Evolutionary conservation across 2,797 vertebrate species (phyloP), one percentile per base, ranked within the genome.

Genomic region (Sebastes steindachneri): DNA sequence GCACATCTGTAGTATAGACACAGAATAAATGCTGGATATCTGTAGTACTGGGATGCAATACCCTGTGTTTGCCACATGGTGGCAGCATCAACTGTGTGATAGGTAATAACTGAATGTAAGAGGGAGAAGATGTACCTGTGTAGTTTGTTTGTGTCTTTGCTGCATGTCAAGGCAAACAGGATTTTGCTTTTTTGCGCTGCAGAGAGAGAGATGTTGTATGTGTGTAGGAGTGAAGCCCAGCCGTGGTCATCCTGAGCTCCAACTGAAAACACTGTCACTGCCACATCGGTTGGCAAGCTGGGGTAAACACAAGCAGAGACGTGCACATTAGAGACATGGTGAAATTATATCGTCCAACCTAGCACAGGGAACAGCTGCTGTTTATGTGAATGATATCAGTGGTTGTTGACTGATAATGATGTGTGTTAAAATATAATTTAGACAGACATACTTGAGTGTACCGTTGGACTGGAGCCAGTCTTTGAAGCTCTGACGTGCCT

Each of bases 261-360:
- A 28, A 94, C 91, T 45, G 94, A 93, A 89, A 92, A 96, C 68
- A 96, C 91, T 0, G 90, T 95, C 75, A 89, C 78, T 77, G 93
- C 88, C 79, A 97, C 93, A 80, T 97, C 96, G 37, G 95, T 94
- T 11, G 96, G 95, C 77, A 96, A 88, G 72, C 96, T 97, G 28
- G n/a, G 54, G 48, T 80, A 67, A 84, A 73, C 21, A 83, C 74
- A 91, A 83, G 25, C 19, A 71, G 28, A 68, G 28, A 80, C 3
- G 1, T 37, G 15, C 28, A 80, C 48, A 59, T 82, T 37, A 77
- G 19, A 14, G 35, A 86, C 21, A 37, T 17, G 10, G 48, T 73
- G 10, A 48, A 19, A 79, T 74, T 1, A 48, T 65, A 58, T 7
- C 3, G 29, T 62, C 21, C 28, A 69, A 14, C 3, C 25, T 35